Evolutionary conservation across 2,888 invertebrate species (phyloP), one percentile per base, ranked within the genome.

Genomic region (Junonia oenone): DNA sequence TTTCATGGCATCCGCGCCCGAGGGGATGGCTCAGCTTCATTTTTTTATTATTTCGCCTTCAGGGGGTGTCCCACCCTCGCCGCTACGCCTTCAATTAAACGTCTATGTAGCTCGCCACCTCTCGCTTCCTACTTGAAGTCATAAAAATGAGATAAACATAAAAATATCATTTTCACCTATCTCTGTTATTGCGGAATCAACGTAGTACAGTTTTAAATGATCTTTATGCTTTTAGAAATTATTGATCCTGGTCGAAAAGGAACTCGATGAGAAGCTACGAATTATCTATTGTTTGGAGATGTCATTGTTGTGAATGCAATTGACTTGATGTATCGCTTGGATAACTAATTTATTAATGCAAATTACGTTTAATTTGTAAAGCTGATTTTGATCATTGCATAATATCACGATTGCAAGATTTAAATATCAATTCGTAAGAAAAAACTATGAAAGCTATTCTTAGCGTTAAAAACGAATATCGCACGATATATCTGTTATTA

Each of bases 1-100:
- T 89, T 88, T 88, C 89, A 87, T 83, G 81, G 88, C 83, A 83
- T 87, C 87, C 88, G 87, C 70, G 85, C 85, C 84, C 75, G 85
- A 82, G 82, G 87, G 83, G 81, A 79, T 80, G 76, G 78, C 76
- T 73, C 67, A 75, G 78, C 73, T 78, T 80, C 77, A 80, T 81
- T 88, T 87, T 86, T 89, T 84, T 88, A 84, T 87, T 82, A 83
- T 87, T 83, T 79, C 79, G 54, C 68, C 67, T 43, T 43, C 71
- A 71, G 70, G 69, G 69, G 72, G 64, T 76, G 76, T 72, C 71
- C 63, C 76, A 68, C 72, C 73, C 78, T 74, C 69, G 67, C 77
- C 80, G 71, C 80, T 77, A 78, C 76, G 43, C 43, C 80, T 86
- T 87, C 89, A 88, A 89, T 89, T 89, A 89, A 89, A 87, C 83